Base-by-base conservation (phyloP, 2,113 vertebrate genomes). In the Ellobius talpinus region DNA sequence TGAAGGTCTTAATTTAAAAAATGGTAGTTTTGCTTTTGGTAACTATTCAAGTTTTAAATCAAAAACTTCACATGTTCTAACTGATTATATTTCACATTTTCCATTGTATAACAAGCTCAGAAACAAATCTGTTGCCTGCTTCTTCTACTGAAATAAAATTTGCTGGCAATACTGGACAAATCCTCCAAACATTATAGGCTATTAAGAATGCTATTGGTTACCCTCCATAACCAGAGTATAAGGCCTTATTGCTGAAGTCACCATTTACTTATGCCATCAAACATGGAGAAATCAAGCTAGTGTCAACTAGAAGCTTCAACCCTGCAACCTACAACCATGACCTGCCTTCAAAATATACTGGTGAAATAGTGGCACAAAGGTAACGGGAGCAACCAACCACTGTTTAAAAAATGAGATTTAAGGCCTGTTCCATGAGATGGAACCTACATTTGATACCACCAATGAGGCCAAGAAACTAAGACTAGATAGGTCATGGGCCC, bases 61-160 rank as follows among this genome's bases (percentile, higher is more conserved):
- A 1, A 85, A 79, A 77, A 82, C 52, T 33, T 50, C 1, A 13
- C 45, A 52, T 23, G 12, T 50, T 73, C 24, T 74, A 74, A 33
- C 0, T 21, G 45, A 24, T 81, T 4, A 29, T 42, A 50, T 76
- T 92, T 96, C 74, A 55, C 26, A 91, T 91, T 82, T 78, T 21
- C 58, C 58, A 61, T 11, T 19, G 31, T 61, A 55, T 39, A 84
- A 45, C 6, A 89, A 94, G 47, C 85, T 31, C 55, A 93, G 77
- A 89, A 72, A 45, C 10, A 88, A 93, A 91, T 89, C 9, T 86
- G 29, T 81, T 31, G 24, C 45, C 65, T 77, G 39, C 16, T 89
- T 89, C 33, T 79, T 76, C 63, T 47, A 82, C 58, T 85, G 77
- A 74, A 87, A 70, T 89, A 70, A 96, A 85, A 90, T 21, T 36